Conservation (phyloP, 2,888 invertebrate species). For the Drosophila kambysellisi region DNA sequence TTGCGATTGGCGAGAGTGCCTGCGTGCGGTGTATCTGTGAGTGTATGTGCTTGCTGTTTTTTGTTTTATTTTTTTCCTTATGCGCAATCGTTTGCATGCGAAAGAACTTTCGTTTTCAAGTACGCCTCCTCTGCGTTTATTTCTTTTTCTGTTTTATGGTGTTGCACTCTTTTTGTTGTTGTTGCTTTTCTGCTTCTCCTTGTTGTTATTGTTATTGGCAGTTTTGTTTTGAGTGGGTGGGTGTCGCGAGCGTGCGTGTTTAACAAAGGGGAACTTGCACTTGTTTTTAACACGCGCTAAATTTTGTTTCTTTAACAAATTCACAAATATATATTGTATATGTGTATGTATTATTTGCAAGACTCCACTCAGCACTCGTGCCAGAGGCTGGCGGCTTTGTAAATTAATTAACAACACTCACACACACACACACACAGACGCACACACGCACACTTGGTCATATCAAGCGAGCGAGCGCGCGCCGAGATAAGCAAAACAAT, state of each 20-base stretch:
- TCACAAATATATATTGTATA: constrained; percentile 20
- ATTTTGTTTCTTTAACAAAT: constrained; percentile 46
- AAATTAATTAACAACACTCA: constrained; percentile 76
- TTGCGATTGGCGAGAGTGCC: constrained; percentile 4
- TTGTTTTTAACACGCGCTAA: constrained; percentile 52
- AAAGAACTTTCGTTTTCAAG: constrained; percentile 80
- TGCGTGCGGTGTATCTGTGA: constrained; percentile 11
- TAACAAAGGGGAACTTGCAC: constrained; percentile 30
- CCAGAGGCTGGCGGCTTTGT: constrained; percentile 53
- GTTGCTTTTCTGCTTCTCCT: constrained; percentile 20
- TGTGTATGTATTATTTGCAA: constrained; percentile 55
- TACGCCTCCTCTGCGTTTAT: constrained; percentile 35
- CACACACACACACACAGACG: constrained; percentile 43
- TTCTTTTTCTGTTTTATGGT: background rate
- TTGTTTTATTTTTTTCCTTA: constrained; percentile 31
- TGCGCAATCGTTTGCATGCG: constrained; percentile 57
- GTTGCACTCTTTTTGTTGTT: constrained; percentile 16
- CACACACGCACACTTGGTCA: constrained; percentile 39
- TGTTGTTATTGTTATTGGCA: constrained; percentile 16
- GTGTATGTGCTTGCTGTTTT: constrained; percentile 21
- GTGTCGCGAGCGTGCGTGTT: constrained; percentile 40
- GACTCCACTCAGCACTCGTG: constrained; percentile 29
- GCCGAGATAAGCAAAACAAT: constrained; percentile 78
- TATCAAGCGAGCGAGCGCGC: constrained; percentile 65
- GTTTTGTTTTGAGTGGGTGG: constrained; percentile 25